A percentile compares a stretch with the other conserved stretches of the same genome.
Evolutionary conservation across 2,888 invertebrate species (phyloP).

Genomic region (Ophonus ardosiacus): DNA sequence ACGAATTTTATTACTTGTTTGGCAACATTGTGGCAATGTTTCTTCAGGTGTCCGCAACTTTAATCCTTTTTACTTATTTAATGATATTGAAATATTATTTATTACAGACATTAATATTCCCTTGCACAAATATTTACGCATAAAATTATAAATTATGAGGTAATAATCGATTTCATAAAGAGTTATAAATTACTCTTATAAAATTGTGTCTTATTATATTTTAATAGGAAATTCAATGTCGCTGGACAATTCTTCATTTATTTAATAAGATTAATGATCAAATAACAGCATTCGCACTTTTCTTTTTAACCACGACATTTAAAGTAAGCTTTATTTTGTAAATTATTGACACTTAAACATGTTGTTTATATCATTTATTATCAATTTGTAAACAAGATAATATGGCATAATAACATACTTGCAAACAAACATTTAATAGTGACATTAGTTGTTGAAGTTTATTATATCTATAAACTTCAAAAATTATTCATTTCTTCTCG

Average conservation of each 20-base stretch:
- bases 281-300: neutral
- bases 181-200: slow-evolving; percentile 14
- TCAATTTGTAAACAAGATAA: too few relatives aligned
- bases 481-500: too few relatives aligned
- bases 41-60: slow-evolving; percentile 11
- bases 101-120: slow-evolving; percentile 8
- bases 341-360: neutral
- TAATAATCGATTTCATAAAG: slow-evolving; percentile 25
- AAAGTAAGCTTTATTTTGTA: neutral
- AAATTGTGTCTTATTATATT: neutral
- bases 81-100: slow-evolving; percentile 15
- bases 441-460: too few relatives aligned
- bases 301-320: neutral
- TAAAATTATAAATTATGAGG: slow-evolving; percentile 28
- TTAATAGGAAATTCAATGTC: slow-evolving; percentile 8
- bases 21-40: neutral
- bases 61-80: slow-evolving; percentile 18
- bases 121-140: slow-evolving; percentile 2
- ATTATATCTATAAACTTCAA: too few relatives aligned
- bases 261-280: neutral
- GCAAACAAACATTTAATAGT: too few relatives aligned
- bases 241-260: neutral
- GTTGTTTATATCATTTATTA: neutral
- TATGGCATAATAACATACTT: too few relatives aligned
- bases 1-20: slow-evolving; percentile 22